phyloP scores from a whole-genome alignment of 2,797 vertebrate species.

The Macroramphosus scolopax region DNA sequence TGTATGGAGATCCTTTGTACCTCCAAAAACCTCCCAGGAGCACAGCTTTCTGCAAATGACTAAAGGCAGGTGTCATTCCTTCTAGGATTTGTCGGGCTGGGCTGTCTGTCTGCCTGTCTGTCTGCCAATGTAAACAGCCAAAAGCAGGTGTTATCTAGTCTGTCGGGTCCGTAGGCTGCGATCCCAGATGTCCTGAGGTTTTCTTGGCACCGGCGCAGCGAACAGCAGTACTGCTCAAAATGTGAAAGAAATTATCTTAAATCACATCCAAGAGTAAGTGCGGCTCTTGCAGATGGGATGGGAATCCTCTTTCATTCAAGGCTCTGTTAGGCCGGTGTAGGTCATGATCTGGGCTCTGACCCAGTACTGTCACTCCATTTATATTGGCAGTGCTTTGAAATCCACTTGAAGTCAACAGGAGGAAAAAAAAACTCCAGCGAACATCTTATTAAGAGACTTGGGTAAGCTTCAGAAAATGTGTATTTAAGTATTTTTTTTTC shows the following conservation, averaged over 20 bases:
- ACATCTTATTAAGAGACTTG: slow-evolving; percentile 21
- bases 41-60: slow-evolving; percentile 22
- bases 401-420: slow-evolving; percentile 43
- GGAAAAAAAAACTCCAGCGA: slow-evolving; percentile 18
- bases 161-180: slow-evolving; percentile 39
- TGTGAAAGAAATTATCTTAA: slow-evolving; percentile 56
- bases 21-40: slow-evolving; percentile 11
- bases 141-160: slow-evolving; percentile 67
- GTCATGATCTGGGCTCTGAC: slow-evolving; percentile 57
- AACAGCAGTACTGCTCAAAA: slow-evolving; percentile 40
- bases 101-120: slow-evolving; percentile 27
- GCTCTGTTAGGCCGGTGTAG: slow-evolving; percentile 24
- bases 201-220: slow-evolving; percentile 49
- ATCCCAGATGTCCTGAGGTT: slow-evolving; percentile 60
- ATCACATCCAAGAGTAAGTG: slow-evolving; percentile 54
- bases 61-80: slow-evolving; percentile 53
- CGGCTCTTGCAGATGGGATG: slow-evolving; percentile 43
- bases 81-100: slow-evolving; percentile 35
- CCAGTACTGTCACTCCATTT: slow-evolving; percentile 56
- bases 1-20: slow-evolving; percentile 14
- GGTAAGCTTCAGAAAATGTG: slow-evolving; percentile 17
- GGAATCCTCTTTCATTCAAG: slow-evolving; percentile 53
- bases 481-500: slow-evolving; percentile 15
- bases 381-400: slow-evolving; percentile 41
- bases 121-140: slow-evolving; percentile 57